A percentile compares a stretch with the other conserved stretches of the same genome.
Evolutionary conservation across 1,140 invertebrate genomes (phyloP).

Genomic region (Drosophila willistoni): DNA sequence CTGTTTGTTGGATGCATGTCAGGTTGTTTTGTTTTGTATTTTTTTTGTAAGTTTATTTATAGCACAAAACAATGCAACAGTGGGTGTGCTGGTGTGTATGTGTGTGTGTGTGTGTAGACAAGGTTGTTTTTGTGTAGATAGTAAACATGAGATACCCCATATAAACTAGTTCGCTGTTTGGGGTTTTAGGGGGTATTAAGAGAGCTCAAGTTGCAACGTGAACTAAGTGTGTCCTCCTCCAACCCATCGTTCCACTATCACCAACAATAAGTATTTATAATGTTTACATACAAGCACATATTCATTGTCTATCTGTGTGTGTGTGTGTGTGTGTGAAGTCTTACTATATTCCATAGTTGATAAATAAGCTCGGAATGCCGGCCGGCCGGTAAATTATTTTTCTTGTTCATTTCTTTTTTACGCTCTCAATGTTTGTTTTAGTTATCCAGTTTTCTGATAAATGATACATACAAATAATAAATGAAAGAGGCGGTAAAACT

Average conservation of each 20-base stretch:
- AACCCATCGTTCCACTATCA: not conserved
- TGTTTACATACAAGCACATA: not conserved
- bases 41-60: not conserved
- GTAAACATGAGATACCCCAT: slow-evolving; percentile 46
- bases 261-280: not conserved
- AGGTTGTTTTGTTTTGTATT: not conserved
- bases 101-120: slow-evolving; percentile 20
- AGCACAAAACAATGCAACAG: slow-evolving; percentile 2
- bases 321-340: not conserved
- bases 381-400: slow-evolving; percentile 4
- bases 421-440: too few species aligned
- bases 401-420: not conserved
- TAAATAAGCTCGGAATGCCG: slow-evolving; percentile 8
- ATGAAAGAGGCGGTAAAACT: too few species aligned
- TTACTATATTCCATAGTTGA: not conserved
- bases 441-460: too few species aligned
- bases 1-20: not conserved
- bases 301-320: not conserved
- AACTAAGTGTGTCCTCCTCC: not conserved
- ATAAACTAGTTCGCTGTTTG: not conserved
- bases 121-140: slow-evolving; percentile 43
- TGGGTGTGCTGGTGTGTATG: too few species aligned
- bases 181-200: not conserved
- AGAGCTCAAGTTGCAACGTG: slow-evolving; percentile 7
- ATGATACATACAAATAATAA: too few species aligned